These are phyloP conservation scores for Cantharis flavilabris DNA, from an alignment of 2,888 invertebrate genomes.

Conservation along the genomic window DNA sequence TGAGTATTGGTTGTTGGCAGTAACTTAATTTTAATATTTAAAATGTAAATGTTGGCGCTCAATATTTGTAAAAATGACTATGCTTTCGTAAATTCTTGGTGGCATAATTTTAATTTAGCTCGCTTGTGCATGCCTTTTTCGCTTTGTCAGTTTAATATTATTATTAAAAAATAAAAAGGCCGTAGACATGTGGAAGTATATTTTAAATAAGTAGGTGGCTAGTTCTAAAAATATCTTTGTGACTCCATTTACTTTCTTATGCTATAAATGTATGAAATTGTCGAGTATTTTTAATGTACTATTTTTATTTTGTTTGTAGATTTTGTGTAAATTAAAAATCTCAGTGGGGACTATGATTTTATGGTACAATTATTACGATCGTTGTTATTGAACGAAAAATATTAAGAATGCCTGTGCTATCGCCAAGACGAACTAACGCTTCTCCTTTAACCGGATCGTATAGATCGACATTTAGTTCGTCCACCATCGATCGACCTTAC, in stretches of 20 bases:
- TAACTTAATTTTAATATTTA: neutral
- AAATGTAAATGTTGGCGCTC: neutral
- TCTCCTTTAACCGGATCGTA: conserved; percentile 53
- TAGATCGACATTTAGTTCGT: conserved; percentile 58
- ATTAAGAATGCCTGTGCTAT: conserved; percentile 62
- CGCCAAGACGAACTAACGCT: conserved; percentile 60
- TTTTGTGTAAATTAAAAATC: neutral
- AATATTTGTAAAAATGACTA: neutral
- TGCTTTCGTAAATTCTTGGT: neutral
- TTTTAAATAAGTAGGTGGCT: conserved; percentile 25
- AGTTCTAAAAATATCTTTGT: conserved; percentile 37
- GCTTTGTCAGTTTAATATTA: neutral
- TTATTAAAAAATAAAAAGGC: neutral
- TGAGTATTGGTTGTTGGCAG: neutral
- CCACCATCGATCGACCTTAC: conserved; percentile 62
- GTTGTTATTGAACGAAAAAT: neutral
- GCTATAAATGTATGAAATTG: conserved; percentile 19
- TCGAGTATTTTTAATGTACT: neutral
- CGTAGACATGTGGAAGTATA: conserved; percentile 10
- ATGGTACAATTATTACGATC: neutral
- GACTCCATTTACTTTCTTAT: conserved; percentile 23
- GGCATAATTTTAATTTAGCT: neutral
- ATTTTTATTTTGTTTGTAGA: conserved; percentile 6
- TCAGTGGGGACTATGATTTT: neutral
- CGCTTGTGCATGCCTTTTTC: neutral